phyloP scores from a whole-genome alignment of 2,888 invertebrate genomes.

The Orchestes rusci region DNA sequence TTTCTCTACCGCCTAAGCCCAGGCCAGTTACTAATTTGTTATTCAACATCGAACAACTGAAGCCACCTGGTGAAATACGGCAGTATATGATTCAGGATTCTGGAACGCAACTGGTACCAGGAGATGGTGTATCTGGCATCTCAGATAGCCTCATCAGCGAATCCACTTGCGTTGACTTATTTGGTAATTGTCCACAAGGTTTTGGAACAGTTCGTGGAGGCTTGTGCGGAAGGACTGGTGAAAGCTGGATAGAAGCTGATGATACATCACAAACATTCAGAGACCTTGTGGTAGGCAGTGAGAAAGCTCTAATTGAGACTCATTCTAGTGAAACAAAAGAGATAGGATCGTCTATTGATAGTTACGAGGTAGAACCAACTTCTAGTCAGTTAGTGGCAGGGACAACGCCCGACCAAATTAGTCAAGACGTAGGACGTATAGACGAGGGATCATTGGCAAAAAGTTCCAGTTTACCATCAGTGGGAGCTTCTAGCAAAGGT shows the following conservation, averaged over 20 bases:
- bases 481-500: neutral
- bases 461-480: neutral
- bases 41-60: no score
- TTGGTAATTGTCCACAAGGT: slow-evolving; percentile 17
- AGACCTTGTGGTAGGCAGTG: neutral
- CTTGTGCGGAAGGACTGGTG: neutral
- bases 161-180: slow-evolving; percentile 13
- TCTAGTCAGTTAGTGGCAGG: neutral
- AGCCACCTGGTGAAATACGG: no score
- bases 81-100: no score
- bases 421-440: neutral
- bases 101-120: no score
- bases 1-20: slow-evolving; percentile 21
- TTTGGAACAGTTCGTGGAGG: slow-evolving; percentile 1
- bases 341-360: neutral
- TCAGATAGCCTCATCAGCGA: slow-evolving; percentile 21
- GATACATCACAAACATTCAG: neutral
- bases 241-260: no score
- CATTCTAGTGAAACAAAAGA: neutral
- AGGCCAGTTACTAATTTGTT: slow-evolving; percentile 12
- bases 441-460: neutral
- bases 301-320: neutral
- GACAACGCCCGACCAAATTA: neutral
- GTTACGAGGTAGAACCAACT: neutral
- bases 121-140: no score